A percentile compares a stretch with the other conserved stretches of the same genome.
phyloP scores from a whole-genome alignment of 2,113 vertebrate species.

The Myrmecobius fasciatus region DNA sequence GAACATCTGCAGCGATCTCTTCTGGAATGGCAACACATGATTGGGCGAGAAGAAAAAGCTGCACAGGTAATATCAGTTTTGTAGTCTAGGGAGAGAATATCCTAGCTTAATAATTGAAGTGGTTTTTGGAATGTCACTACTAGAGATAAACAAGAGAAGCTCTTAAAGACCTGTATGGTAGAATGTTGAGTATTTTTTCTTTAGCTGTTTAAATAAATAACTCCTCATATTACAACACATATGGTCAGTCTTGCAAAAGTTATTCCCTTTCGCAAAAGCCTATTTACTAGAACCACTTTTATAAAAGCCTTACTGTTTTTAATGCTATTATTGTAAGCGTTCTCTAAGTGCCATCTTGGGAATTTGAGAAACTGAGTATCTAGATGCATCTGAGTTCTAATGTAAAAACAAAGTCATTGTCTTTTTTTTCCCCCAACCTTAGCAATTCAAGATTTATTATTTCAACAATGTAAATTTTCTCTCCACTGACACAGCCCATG shows the following conservation, averaged over 20 bases:
- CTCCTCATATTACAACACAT: not conserved
- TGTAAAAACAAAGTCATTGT: not conserved
- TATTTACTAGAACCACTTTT: not conserved
- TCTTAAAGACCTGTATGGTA: not conserved
- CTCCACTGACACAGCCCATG: too few species aligned
- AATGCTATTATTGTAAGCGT: not conserved
- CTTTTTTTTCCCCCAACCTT: not conserved
- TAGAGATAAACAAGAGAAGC: not conserved
- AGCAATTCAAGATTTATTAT: too few species aligned
- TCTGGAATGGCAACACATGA: slow-evolving; percentile 96
- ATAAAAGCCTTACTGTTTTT: not conserved
- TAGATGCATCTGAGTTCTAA: not conserved
- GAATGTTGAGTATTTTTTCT: slow-evolving; percentile 23
- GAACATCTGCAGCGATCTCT: slow-evolving; percentile 92
- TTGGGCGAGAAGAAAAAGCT: slow-evolving; percentile 90
- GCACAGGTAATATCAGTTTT: slow-evolving; percentile 87
- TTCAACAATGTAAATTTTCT: too few species aligned
- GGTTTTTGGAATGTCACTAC: not conserved
- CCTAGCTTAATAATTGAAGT: not conserved
- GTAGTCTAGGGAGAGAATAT: not conserved
- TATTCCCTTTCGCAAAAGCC: not conserved
- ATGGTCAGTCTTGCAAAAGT: not conserved
- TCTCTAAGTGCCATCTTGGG: not conserved
- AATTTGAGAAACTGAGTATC: not conserved
- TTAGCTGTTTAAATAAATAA: not conserved